phyloP scores from a whole-genome alignment of 2,113 vertebrate species.

The Malurus melanocephalus region DNA sequence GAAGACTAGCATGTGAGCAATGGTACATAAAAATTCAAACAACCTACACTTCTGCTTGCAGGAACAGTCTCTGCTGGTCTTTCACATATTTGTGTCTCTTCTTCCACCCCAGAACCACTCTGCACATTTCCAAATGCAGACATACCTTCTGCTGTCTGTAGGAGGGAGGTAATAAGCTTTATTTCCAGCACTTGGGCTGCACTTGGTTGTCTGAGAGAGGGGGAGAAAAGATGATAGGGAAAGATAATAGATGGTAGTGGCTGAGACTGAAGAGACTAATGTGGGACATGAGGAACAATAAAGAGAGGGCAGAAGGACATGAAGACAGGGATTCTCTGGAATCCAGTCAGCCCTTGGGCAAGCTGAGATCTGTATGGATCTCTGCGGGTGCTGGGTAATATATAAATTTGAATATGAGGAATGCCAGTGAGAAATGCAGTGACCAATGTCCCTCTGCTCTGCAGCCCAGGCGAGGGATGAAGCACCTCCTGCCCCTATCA shows the following conservation, averaged over 20 bases:
- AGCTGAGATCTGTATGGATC: neutral
- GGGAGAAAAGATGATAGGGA: neutral
- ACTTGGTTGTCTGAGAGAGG: neutral
- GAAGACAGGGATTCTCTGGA: neutral
- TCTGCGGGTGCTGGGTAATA: neutral
- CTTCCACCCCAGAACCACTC: neutral
- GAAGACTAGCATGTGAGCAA: neutral
- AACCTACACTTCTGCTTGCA: neutral
- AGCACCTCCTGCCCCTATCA: neutral
- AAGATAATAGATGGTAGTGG: neutral
- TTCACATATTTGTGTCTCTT: neutral
- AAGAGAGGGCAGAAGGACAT: neutral
- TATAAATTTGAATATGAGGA: neutral
- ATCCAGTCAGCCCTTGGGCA: neutral
- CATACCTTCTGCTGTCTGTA: neutral
- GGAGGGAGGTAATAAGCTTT: neutral
- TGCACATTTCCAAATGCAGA: neutral
- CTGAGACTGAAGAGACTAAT: neutral
- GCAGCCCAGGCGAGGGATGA: neutral
- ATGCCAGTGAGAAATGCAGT: neutral
- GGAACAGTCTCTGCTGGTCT: neutral
- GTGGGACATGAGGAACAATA: neutral
- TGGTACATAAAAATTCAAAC: slow-evolving; percentile 8
- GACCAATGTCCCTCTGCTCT: neutral
- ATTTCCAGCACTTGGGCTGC: neutral